Evolutionary conservation across 2,888 invertebrate species (phyloP), one percentile per base, ranked within the genome.

Genomic region (Pachycephus smyrnensis): DNA sequence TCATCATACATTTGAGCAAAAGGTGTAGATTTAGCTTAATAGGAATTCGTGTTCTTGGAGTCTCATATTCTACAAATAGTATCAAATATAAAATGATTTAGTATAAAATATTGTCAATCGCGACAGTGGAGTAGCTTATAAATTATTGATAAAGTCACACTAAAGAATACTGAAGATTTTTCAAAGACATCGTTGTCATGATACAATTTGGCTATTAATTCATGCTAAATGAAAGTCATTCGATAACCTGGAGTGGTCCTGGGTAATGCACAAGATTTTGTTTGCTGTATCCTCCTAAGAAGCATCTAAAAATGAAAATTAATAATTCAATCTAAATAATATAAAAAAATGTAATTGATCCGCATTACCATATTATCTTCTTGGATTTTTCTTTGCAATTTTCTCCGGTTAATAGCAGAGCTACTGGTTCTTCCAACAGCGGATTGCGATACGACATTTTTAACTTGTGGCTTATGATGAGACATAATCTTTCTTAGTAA

Each of bases 321-420:
- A 23, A 9, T 55, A 55, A 9, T 23, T 23, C 0, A 55, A 15
- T 55, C 9, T 2, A 55, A 55, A 55, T 23, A 75, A 68, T 74
- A 35, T 37, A 69, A 73, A 74, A n/a, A 11, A 74, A 15, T 30
- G 69, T 71, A 1, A 73, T 23, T 68, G 69, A 15, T 73, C 55
- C 33, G 71, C 79, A 89, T 82, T 89, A 93, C 93, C 92, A 92
- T 87, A 86, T 93, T 93, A 80, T 93, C 93, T 80, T 89, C 88
- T 81, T 93, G 92, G 82, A 93, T 93, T 83, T 91, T 90, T 77
- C 89, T 89, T 80, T 93, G 93, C 33, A 92, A 90, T 80, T 89
- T 91, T 77, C 88, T 90, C 73, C 93, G 89, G 83, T 93, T 93
- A 71, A 93, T 91, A 23, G 93, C 92, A 55, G 93, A 93, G 40